Percentiles rank a stretch among this genome's conserved stretches.
Evolutionary conservation across 1,140 invertebrate genomes (phyloP).

Genomic region (Euura lappo): DNA sequence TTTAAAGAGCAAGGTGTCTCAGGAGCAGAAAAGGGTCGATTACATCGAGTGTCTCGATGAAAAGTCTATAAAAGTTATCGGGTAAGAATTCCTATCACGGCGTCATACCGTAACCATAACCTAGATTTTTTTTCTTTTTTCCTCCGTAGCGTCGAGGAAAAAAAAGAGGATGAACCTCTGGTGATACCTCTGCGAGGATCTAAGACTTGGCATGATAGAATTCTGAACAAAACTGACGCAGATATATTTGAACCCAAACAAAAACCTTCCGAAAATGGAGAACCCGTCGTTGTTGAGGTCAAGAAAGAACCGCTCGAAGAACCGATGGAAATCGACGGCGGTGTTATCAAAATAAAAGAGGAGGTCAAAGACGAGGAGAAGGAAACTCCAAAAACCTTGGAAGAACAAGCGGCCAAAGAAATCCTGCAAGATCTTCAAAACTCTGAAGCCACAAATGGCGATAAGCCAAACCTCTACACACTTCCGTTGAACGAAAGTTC

Average conservation of each 20-base stretch:
- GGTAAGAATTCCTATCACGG: constrained; percentile 58
- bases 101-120: constrained; percentile 26
- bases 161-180: constrained; percentile 61
- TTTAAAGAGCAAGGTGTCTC: constrained; percentile 51
- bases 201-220: constrained; percentile 53
- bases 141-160: constrained; percentile 60
- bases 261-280: constrained; percentile 22
- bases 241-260: constrained; percentile 46
- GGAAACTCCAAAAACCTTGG: constrained; percentile 52
- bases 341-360: not conserved
- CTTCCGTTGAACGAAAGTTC: constrained; percentile 61
- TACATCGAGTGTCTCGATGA: constrained; percentile 78
- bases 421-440: constrained; percentile 61
- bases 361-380: constrained; percentile 36
- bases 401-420: constrained; percentile 66
- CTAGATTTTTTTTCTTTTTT: constrained; percentile 33
- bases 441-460: constrained; percentile 45
- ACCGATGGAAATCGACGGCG: constrained; percentile 22
- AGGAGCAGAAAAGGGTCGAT: constrained; percentile 64
- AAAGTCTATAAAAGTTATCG: constrained; percentile 73
- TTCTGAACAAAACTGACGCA: constrained; percentile 51
- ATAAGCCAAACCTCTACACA: constrained; percentile 47
- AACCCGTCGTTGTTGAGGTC: constrained; percentile 8
- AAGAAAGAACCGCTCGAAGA: constrained; percentile 21
- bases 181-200: constrained; percentile 68